Percentiles rank a stretch among this genome's conserved stretches.
phyloP scores from a whole-genome alignment of 1,140 invertebrate genomes.

The Carposina sasakii region DNA sequence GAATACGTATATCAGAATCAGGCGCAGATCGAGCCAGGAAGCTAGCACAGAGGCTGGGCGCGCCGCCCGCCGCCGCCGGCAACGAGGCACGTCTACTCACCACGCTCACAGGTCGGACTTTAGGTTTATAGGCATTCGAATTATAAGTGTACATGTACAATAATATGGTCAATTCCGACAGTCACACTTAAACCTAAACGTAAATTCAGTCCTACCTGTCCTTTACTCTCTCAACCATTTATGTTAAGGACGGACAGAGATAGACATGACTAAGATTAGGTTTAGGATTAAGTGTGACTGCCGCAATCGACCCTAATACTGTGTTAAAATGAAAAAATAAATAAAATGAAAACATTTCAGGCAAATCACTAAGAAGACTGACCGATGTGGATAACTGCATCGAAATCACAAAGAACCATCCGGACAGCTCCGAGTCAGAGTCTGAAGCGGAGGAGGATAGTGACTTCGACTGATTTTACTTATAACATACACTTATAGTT shows the following conservation, averaged over 20 bases:
- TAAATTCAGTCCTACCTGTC: no score
- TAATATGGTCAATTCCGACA: conserved; percentile 12
- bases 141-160: no score
- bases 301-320: no score
- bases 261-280: no score
- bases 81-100: conserved; percentile 59
- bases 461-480: conserved; percentile 57
- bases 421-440: conserved; percentile 66
- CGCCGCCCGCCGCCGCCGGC: conserved; percentile 51
- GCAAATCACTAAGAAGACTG: conserved; percentile 62
- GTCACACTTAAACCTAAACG: no score
- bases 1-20: no score
- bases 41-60: conserved; percentile 57
- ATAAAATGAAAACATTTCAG: no score
- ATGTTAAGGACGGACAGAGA: no score
- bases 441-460: conserved; percentile 57
- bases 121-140: no score
- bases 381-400: conserved; percentile 69
- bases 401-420: conserved; percentile 69
- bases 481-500: background rate
- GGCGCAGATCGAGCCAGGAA: conserved; percentile 56
- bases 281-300: no score
- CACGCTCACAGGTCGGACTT: conserved; percentile 63
- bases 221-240: no score
- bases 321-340: no score